phyloP scores from a whole-genome alignment of 2,888 invertebrate species.

The Phalera bucephala region DNA sequence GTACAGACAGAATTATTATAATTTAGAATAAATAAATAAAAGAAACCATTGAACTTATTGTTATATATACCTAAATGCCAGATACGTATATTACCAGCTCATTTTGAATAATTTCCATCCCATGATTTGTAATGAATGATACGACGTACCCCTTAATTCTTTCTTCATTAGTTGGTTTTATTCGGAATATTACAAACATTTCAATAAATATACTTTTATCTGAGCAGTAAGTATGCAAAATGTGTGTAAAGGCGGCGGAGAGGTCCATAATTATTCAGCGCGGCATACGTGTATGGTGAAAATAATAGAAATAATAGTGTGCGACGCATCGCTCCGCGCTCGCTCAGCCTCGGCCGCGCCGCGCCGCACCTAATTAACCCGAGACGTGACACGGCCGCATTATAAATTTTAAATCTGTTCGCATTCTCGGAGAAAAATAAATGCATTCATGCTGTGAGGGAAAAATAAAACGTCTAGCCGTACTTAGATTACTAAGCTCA shows the following conservation, averaged over 20 bases:
- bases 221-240: constrained; percentile 59
- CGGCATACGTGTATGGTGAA: constrained; percentile 41
- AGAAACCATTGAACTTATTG: too few species aligned
- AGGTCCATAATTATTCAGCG: constrained; percentile 59
- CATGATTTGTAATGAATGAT: too few species aligned
- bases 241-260: constrained; percentile 53
- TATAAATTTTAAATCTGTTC: constrained; percentile 73
- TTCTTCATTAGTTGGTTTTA: constrained; percentile 37
- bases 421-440: constrained; percentile 49
- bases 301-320: constrained; percentile 57
- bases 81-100: too few species aligned
- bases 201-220: constrained; percentile 61
- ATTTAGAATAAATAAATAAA: too few species aligned
- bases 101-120: too few species aligned
- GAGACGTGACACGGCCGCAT: constrained; percentile 68
- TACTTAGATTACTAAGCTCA: too few species aligned
- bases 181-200: constrained; percentile 49
- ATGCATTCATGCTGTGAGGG: constrained; percentile 29
- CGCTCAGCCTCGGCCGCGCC: constrained; percentile 39
- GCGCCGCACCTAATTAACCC: constrained; percentile 71
- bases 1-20: too few species aligned
- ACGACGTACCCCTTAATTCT: too few species aligned
- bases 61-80: too few species aligned
- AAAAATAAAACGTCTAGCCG: constrained; percentile 14
- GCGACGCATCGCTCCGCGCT: constrained; percentile 29